Conservation (phyloP, 2,113 vertebrate genomes). For the Sylvietta virens region DNA sequence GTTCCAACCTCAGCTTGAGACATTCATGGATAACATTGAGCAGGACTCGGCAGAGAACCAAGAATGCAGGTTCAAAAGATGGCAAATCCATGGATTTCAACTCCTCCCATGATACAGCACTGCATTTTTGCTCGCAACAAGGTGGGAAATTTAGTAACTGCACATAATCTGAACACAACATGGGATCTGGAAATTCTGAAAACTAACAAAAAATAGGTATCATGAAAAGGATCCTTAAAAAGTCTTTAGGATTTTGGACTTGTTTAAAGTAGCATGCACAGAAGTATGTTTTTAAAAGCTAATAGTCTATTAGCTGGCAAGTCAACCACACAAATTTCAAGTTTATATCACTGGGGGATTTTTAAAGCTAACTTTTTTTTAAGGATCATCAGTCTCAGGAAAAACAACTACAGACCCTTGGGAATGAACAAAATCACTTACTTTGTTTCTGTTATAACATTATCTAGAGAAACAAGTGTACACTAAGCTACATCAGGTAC, state of each 20-base stretch:
- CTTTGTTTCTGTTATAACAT: background rate
- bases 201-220: constrained; percentile 76
- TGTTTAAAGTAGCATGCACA: background rate
- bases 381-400: background rate
- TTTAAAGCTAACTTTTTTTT: background rate
- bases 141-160: constrained; percentile 73
- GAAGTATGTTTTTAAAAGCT: background rate
- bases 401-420: background rate
- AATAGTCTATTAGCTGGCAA: background rate
- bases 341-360: fast-evolving
- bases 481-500: background rate
- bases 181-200: constrained; percentile 88
- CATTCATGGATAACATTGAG: constrained; percentile 98
- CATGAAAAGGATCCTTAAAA: background rate
- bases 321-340: background rate
- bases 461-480: background rate
- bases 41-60: constrained; percentile 93
- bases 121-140: constrained; percentile 74
- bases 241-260: background rate
- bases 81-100: constrained; percentile 92
- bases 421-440: background rate
- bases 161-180: constrained; percentile 93
- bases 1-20: constrained; percentile 94
- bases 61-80: constrained; percentile 92
- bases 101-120: constrained; percentile 87